Conservation (phyloP, 2,888 invertebrate species). For the Volucella bombylans region DNA sequence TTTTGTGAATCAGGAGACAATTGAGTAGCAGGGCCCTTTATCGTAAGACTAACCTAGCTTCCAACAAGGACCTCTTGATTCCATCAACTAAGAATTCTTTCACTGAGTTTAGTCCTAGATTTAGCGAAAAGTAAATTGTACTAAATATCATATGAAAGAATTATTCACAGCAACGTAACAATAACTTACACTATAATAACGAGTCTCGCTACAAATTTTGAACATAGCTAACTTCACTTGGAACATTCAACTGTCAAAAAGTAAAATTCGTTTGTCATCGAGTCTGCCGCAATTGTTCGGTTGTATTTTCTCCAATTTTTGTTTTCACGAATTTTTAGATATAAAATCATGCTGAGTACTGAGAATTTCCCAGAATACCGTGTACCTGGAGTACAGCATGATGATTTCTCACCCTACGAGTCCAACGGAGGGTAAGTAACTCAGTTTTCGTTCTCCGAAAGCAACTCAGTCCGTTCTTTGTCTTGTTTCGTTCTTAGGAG, state of each 20-base stretch:
- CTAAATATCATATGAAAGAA: too few species aligned
- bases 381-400: conserved; percentile 82
- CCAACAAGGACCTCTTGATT: too few species aligned
- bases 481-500: conserved; percentile 86
- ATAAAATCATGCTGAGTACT: conserved; percentile 77
- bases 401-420: conserved; percentile 87
- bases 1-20: too few species aligned
- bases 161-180: background rate
- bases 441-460: background rate
- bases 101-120: too few species aligned
- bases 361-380: conserved; percentile 81
- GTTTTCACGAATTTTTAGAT: conserved; percentile 41
- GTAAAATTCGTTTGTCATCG: conserved; percentile 77
- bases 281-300: conserved; percentile 50
- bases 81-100: too few species aligned
- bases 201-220: conserved; percentile 2
- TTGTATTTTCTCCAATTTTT: conserved; percentile 21
- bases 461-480: conserved; percentile 19
- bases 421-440: conserved; percentile 89
- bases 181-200: conserved; percentile 1
- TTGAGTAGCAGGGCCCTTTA: too few species aligned
- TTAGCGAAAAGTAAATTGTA: too few species aligned
- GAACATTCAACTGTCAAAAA: conserved; percentile 45
- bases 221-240: conserved; percentile 46
- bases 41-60: too few species aligned